Evolutionary conservation across 1,140 invertebrate species (phyloP).

Genomic region (Nomia melanderi): DNA sequence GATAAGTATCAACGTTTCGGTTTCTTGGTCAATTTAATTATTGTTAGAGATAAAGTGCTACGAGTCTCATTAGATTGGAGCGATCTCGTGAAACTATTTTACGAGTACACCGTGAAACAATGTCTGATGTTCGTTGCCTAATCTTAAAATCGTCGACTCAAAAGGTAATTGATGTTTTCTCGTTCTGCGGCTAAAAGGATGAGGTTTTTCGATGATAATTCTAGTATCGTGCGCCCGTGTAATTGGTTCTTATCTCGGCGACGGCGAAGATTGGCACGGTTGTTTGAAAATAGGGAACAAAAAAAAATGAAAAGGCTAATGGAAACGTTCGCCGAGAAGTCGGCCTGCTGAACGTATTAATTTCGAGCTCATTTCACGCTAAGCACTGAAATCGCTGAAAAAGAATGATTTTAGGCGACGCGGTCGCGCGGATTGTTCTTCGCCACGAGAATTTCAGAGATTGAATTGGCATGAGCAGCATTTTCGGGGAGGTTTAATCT

Average conservation of each 20-base stretch:
- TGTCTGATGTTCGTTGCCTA: slow-evolving; percentile 22
- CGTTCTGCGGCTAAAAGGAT: slow-evolving; percentile 24
- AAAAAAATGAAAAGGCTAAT: background rate
- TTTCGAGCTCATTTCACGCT: background rate
- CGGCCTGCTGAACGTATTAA: background rate
- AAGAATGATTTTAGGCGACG: background rate
- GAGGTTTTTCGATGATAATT: slow-evolving; percentile 38
- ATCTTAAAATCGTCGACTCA: slow-evolving; percentile 34
- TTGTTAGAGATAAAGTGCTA: background rate
- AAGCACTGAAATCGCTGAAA: background rate
- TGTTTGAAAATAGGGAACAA: background rate
- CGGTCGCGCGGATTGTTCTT: background rate
- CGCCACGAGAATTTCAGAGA: background rate
- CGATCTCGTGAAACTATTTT: slow-evolving; percentile 1
- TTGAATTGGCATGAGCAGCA: slow-evolving; percentile 6
- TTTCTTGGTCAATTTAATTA: background rate
- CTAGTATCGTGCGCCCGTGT: slow-evolving; percentile 10
- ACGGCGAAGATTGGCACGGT: slow-evolving; percentile 15
- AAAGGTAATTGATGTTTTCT: slow-evolving; percentile 33
- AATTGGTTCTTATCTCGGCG: slow-evolving; percentile 39
- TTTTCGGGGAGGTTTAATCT: slow-evolving; percentile 28
- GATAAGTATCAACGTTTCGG: no score
- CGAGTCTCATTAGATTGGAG: background rate
- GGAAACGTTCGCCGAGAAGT: background rate
- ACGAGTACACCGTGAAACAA: background rate